Base-by-base conservation (phyloP, 2,888 invertebrate genomes). In the Hipparchia semele region DNA sequence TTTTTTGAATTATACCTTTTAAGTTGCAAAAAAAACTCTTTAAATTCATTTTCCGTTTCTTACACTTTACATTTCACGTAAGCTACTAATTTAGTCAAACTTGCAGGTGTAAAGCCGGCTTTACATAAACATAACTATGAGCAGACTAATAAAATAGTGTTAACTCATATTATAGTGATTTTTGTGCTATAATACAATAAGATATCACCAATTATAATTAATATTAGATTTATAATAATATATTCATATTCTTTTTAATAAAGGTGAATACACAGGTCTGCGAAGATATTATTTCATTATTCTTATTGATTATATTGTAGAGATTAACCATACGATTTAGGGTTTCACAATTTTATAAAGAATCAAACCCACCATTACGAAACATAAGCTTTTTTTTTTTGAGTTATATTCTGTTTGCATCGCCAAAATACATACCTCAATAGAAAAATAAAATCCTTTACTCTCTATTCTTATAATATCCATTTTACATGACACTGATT, bases 171-270 rank as follows among this genome's bases (percentile, higher is more conserved):
- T 39, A 61, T 76, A 81, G 71, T 77, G 77, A 72, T 79, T 79
- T 85, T 86, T 86, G 86, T 86, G 86, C 86, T 81, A 82, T 76
- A 81, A 78, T 79, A 79, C 75, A 76, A 76, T 78, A 77, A 71
- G 51, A 70, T 76, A 79, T 77, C 72, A 76, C 70, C 77, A 73
- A 78, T 65, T 65, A 65, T 76, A 77, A 77, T 39, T 7, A 49
- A 75, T 75, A 72, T 73, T 69, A 72, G 64, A 66, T 71, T 73
- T 70, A 65, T 68, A 67, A 71, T 73, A 65, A 70, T 74, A 74
- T 75, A 70, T 65, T 73, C 62, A 71, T 39, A 64, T 71, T 74
- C 56, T 69, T 73, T 71, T 49, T 58, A 51, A 62, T 56, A 46
- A 68, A 46, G 23, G 59, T 60, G 68, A 61, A 59, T 64, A 70